Evolutionary conservation across 2,888 invertebrate species (phyloP), one percentile per base, ranked within the genome.

Genomic region (Cataglyphis livida): DNA sequence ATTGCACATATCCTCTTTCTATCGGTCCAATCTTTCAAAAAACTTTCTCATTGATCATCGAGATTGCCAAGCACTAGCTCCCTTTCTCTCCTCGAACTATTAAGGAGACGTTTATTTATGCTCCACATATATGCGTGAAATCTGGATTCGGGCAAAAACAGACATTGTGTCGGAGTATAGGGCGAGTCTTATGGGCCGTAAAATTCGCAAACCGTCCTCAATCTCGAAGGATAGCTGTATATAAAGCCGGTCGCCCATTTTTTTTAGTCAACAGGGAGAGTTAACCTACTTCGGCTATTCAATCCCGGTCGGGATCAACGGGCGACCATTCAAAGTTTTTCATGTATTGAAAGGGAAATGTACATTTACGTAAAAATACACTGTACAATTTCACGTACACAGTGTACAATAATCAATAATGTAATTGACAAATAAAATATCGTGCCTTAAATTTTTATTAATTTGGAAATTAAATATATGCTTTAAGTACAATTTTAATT

Each of bases 71-170:
- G 9, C 18, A 62, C 21, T 18, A 25, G 12, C 9, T n/a, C 7
- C 18, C 64, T 66, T 66, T 57, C 9, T 76, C 10, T 76, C 7
- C 54, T n/a, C 38, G 41, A 41, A 57, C 41, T 21, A 76, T 76
- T 66, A 57, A 57, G 57, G n/a, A 6, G 38, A 75, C 65, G 25
- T 54, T 75, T 76, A 66, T 66, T 66, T 66, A 66, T 66, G 66
- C 28, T 38, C 41, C 65, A 28, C 38, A 7, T 75, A 38, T 66
- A 66, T 25, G 57, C 65, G 28, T 28, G 65, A 66, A 41, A 66
- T 76, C 75, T 65, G 51, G 21, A 76, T 65, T 38, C n/a, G 64
- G 25, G 21, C n/a, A 51, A 64, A 64, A 64, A 75, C 64, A 76
- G 38, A 65, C 64, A 18, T 75, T 64, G 21, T 38, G 71, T 64